phyloP scores from a whole-genome alignment of 1,140 invertebrate species.

The Aradophagus sp. region DNA sequence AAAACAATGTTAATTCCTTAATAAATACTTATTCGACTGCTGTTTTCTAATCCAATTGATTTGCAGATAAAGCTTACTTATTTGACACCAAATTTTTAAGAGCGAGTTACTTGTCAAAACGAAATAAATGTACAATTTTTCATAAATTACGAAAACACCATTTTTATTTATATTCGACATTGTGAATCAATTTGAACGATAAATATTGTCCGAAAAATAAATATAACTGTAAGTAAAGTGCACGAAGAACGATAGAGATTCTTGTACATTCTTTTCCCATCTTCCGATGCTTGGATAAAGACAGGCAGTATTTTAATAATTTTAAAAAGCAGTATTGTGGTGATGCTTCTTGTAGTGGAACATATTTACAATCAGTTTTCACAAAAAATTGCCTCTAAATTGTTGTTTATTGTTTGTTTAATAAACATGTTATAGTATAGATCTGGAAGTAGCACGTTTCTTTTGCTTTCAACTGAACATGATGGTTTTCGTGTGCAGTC shows the following conservation, averaged over 20 bases:
- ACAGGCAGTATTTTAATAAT: constrained; percentile 19
- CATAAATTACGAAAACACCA: constrained; percentile 25
- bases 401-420: constrained; percentile 31
- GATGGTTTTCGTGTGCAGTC: constrained; percentile 65
- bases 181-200: constrained; percentile 59
- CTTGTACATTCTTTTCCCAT: constrained; percentile 66
- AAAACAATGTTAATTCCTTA: constrained; percentile 1
- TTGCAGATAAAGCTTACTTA: background rate
- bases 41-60: too few relatives aligned
- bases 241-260: constrained; percentile 42
- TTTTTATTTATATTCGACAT: constrained; percentile 64
- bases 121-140: background rate
- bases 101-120: background rate
- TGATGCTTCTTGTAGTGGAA: constrained; percentile 24
- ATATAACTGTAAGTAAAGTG: constrained; percentile 55
- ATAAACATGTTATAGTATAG: constrained; percentile 40
- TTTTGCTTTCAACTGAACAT: constrained; percentile 62
- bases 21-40: too few relatives aligned
- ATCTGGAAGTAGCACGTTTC: constrained; percentile 60
- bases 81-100: too few relatives aligned
- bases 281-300: constrained; percentile 59
- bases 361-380: constrained; percentile 51
- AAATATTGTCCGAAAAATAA: constrained; percentile 55
- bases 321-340: constrained; percentile 9
- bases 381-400: constrained; percentile 33